Conservation (phyloP, 2,113 vertebrate genomes). For the Circaetus gallicus region DNA sequence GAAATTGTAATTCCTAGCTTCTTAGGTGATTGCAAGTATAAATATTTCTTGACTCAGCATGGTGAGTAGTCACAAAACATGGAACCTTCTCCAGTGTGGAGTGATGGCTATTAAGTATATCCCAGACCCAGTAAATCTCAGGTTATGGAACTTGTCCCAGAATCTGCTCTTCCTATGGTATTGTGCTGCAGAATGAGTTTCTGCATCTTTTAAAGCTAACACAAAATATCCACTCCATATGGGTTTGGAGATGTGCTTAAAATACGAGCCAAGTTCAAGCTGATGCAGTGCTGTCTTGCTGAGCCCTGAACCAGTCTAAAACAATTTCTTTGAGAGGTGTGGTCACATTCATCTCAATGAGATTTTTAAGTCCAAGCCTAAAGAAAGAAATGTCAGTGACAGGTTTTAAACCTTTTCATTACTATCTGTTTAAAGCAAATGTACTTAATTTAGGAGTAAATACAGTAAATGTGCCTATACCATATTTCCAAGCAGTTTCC, state of each 20-base stretch:
- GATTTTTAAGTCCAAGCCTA: not conserved
- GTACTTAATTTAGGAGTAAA: not conserved
- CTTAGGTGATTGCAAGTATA: not conserved
- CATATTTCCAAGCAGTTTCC: not conserved
- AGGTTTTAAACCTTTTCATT: not conserved
- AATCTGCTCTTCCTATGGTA: not conserved
- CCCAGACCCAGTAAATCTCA: not conserved
- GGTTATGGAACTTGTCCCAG: not conserved
- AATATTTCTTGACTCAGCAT: constrained; percentile 6
- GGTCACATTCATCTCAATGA: not conserved
- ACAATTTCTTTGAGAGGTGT: not conserved
- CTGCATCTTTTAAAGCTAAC: constrained; percentile 14
- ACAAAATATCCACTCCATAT: constrained; percentile 1
- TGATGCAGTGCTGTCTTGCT: not conserved
- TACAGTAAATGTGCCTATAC: not conserved
- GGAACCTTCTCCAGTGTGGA: not conserved
- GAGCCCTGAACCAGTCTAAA: constrained; percentile 2
- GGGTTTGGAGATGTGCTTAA: not conserved
- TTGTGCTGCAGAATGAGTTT: not conserved
- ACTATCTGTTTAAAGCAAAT: not conserved
- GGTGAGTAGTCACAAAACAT: not conserved
- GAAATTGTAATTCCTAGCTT: not conserved
- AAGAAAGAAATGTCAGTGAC: not conserved
- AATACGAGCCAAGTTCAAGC: constrained; percentile 18
- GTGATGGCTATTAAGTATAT: not conserved